Percentiles rank a stretch among this genome's conserved stretches.
These are phyloP conservation scores for Drosophila sordidula DNA, from an alignment of 2,888 invertebrate genomes.

Conservation along the genomic window DNA sequence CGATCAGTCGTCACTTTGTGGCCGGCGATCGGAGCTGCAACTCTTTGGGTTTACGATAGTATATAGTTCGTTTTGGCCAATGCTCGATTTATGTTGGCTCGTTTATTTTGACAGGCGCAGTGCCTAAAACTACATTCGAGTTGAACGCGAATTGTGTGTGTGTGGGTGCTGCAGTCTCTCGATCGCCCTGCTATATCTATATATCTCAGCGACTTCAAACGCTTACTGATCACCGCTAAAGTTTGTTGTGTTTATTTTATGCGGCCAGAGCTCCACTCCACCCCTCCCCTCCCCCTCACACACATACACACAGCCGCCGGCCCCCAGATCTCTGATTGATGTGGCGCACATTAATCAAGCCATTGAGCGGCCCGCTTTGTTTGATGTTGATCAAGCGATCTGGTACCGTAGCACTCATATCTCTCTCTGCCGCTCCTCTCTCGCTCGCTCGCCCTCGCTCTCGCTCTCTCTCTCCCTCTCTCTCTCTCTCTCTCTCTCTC, in stretches of 20 bases:
- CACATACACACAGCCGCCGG: constrained; percentile 9
- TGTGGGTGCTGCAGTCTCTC: constrained; percentile 53
- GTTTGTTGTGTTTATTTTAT: constrained; percentile 65
- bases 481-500: not conserved
- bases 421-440: constrained; percentile 5
- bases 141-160: constrained; percentile 32
- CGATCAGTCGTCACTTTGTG: constrained; percentile 75
- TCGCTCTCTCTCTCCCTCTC: not conserved
- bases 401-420: constrained; percentile 41
- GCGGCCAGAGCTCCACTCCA: too few relatives aligned
- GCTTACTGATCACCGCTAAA: constrained; percentile 53
- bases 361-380: constrained; percentile 70
- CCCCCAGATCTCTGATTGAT: constrained; percentile 67
- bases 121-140: constrained; percentile 32
- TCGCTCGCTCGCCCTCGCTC: not conserved
- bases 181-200: constrained; percentile 11
- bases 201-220: constrained; percentile 35
- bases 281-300: constrained; percentile 2
- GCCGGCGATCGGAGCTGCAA: constrained; percentile 23
- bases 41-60: constrained; percentile 12
- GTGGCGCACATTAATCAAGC: constrained; percentile 79
- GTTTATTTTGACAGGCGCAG: constrained; percentile 74
- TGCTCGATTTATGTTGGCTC: constrained; percentile 71
- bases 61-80: constrained; percentile 42
- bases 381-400: constrained; percentile 75